Conservation (phyloP, 1,140 invertebrate species). For the Himalopsyche phryganea region DNA sequence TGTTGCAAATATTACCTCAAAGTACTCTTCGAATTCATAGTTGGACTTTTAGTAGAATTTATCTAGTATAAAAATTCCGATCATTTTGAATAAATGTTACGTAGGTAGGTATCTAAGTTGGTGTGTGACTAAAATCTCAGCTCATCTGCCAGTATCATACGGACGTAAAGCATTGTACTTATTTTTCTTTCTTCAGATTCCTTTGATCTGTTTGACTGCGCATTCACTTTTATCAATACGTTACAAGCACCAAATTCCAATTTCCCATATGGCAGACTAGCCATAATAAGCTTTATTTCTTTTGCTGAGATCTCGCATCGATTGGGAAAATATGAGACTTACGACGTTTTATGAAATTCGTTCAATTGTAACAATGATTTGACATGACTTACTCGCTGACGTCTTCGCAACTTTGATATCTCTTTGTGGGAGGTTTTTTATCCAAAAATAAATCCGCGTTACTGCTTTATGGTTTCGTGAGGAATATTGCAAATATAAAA, state of each 20-base stretch:
- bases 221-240: conserved; percentile 33
- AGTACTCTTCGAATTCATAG: too few relatives aligned
- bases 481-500: background rate
- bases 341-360: background rate
- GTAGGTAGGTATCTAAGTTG: too few relatives aligned
- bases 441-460: conserved; percentile 1
- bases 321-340: background rate
- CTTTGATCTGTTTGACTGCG: conserved; percentile 34
- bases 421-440: conserved; percentile 15
- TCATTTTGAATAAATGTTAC: too few relatives aligned
- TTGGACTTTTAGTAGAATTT: too few relatives aligned
- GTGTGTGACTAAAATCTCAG: too few relatives aligned
- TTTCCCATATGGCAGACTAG: conserved; percentile 11
- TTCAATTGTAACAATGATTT: conserved; percentile 26
- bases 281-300: conserved; percentile 23
- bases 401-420: conserved; percentile 3
- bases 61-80: too few relatives aligned
- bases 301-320: conserved; percentile 1
- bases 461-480: background rate
- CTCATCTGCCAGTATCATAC: conserved; percentile 21
- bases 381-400: conserved; percentile 28
- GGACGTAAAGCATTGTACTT: conserved; percentile 24
- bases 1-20: too few relatives aligned
- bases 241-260: conserved; percentile 27
- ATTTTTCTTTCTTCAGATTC: conserved; percentile 25